phyloP scores from a whole-genome alignment of 1,140 invertebrate species.

The Batillaria attramentaria region DNA sequence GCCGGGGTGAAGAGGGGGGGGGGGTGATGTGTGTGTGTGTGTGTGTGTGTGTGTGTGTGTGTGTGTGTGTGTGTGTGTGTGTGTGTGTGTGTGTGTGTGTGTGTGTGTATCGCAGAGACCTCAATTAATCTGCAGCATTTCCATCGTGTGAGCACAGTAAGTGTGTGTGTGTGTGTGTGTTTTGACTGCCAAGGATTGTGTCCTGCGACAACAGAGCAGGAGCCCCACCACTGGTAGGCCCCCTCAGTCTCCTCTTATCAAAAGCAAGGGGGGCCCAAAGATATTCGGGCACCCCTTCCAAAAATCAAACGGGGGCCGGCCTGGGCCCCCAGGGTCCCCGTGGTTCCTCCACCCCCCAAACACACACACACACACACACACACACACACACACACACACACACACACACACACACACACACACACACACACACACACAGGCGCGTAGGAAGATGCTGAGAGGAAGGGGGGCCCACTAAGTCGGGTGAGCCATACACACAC shows the following conservation, averaged over 20 bases:
- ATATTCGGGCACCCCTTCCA: too few species aligned
- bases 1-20: too few species aligned
- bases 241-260: neutral
- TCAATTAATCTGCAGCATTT: too few species aligned
- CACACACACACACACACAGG: neutral
- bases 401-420: neutral
- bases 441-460: too few species aligned
- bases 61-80: constrained; percentile 9
- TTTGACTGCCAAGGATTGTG: too few species aligned
- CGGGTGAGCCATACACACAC: too few species aligned
- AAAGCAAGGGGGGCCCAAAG: neutral
- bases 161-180: constrained; percentile 15
- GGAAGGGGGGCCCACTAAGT: too few species aligned
- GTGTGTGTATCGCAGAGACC: neutral
- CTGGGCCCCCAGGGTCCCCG: neutral
- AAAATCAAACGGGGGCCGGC: neutral
- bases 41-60: constrained; percentile 5
- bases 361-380: neutral
- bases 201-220: too few species aligned
- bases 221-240: too few species aligned
- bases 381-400: neutral
- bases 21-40: neutral
- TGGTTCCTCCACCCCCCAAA: neutral
- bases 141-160: too few species aligned
- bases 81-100: neutral